Percentiles rank a stretch among this genome's conserved stretches.
Conservation (phyloP, 2,797 vertebrate species). For the Chloroceryle inda region DNA sequence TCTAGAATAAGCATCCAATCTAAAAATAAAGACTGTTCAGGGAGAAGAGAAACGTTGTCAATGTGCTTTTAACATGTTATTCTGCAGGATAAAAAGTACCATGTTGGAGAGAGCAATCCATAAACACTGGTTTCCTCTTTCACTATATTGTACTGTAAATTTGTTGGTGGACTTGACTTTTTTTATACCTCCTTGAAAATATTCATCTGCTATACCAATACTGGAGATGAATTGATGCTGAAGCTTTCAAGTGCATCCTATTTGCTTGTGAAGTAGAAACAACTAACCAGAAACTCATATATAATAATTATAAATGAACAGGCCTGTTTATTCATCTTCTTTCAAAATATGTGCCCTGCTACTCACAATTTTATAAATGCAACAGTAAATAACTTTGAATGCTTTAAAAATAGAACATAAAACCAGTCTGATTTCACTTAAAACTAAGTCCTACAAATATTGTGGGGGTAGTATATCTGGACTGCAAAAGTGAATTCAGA, state of each 20-base stretch:
- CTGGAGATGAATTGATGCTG: constrained; percentile 42
- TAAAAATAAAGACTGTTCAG: constrained; percentile 42
- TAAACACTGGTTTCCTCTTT: constrained; percentile 47
- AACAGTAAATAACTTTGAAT: constrained; percentile 34
- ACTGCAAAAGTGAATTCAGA: neutral
- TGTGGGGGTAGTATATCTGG: neutral
- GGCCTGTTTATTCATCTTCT: constrained; percentile 34
- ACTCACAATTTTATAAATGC: constrained; percentile 30
- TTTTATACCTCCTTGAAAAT: constrained; percentile 46
- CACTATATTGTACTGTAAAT: constrained; percentile 46
- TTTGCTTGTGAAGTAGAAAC: constrained; percentile 44
- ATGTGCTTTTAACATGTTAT: constrained; percentile 40
- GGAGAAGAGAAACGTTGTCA: constrained; percentile 18
- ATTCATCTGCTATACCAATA: constrained; percentile 35
- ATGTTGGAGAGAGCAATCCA: constrained; percentile 37
- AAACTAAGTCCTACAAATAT: neutral
- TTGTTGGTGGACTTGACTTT: constrained; percentile 22
- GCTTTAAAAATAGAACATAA: constrained; percentile 53
- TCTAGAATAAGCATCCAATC: constrained; percentile 5
- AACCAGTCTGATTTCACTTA: constrained; percentile 48
- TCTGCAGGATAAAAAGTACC: constrained; percentile 45
- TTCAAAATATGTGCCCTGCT: constrained; percentile 45
- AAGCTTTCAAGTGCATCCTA: constrained; percentile 53
- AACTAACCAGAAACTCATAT: constrained; percentile 44
- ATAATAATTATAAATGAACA: constrained; percentile 38